Percentiles rank a stretch among this genome's conserved stretches.
Conservation (phyloP, 2,888 invertebrate species). For the Chirona hameri region DNA sequence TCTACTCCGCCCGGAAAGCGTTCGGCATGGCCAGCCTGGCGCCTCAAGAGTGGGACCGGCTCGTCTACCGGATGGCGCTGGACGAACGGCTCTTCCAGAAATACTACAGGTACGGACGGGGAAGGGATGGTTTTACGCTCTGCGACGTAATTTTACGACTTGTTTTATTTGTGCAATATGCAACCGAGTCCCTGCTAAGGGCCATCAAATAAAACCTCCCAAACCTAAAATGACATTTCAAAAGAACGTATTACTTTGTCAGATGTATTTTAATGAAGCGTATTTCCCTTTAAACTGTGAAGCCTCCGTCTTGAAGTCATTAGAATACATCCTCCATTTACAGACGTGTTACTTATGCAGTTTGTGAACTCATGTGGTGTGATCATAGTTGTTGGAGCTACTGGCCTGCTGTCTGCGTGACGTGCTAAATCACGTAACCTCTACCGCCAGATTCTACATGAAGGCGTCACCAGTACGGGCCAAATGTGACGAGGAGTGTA, state of each 20-base stretch:
- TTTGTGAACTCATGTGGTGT: too few relatives aligned
- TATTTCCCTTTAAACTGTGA: too few relatives aligned
- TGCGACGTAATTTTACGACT: too few relatives aligned
- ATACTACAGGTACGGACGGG: slow-evolving; percentile 72
- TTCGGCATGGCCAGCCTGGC: slow-evolving; percentile 79
- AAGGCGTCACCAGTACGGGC: slow-evolving; percentile 82
- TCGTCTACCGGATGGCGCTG: slow-evolving; percentile 80
- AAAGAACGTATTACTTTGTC: too few relatives aligned
- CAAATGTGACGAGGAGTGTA: slow-evolving; percentile 76
- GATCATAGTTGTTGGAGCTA: too few relatives aligned
- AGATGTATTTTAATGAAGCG: too few relatives aligned
- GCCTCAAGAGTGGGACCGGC: slow-evolving; percentile 85
- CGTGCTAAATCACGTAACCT: too few relatives aligned
- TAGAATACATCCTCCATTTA: too few relatives aligned
- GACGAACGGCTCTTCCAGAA: slow-evolving; percentile 81
- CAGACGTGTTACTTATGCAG: too few relatives aligned
- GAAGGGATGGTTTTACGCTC: slow-evolving; percentile 26
- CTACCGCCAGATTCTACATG: slow-evolving; percentile 69
- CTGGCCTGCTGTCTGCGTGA: too few relatives aligned
- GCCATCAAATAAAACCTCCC: not conserved
- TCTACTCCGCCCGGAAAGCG: slow-evolving; percentile 79
- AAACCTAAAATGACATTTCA: not conserved
- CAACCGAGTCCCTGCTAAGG: not conserved
- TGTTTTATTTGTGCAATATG: too few relatives aligned
- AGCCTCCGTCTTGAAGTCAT: too few relatives aligned